Evolutionary conservation across 2,113 vertebrate species (phyloP).

Genomic region (Salminus brasiliensis): DNA sequence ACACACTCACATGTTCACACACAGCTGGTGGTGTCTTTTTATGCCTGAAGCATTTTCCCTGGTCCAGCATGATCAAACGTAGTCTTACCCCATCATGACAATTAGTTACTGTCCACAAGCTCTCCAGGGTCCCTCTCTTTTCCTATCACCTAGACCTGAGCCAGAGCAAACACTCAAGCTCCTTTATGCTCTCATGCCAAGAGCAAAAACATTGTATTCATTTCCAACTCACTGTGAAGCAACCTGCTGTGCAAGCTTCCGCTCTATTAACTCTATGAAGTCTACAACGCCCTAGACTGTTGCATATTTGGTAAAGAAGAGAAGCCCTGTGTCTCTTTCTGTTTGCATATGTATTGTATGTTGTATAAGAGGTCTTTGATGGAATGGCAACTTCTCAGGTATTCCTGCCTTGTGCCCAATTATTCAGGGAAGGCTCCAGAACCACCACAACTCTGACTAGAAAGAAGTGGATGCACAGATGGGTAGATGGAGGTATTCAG

Average conservation of each 20-base stretch:
- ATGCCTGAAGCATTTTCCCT: slow-evolving; percentile 10
- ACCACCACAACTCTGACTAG: too few relatives aligned
- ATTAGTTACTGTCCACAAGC: slow-evolving; percentile 41
- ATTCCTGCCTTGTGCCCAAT: too few relatives aligned
- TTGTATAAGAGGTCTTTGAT: too few relatives aligned
- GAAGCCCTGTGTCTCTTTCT: background rate
- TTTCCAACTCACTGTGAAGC: slow-evolving; percentile 15
- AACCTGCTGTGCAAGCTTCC: background rate
- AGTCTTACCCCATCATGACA: slow-evolving; percentile 25
- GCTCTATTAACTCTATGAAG: background rate
- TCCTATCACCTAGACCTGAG: background rate
- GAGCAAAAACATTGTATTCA: slow-evolving; percentile 7
- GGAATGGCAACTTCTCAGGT: too few relatives aligned
- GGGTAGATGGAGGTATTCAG: too few relatives aligned
- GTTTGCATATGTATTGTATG: too few relatives aligned
- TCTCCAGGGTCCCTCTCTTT: background rate
- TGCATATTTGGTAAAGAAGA: background rate
- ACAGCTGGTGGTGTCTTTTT: slow-evolving; percentile 28
- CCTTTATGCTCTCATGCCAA: slow-evolving; percentile 11
- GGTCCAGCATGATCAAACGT: slow-evolving; percentile 33
- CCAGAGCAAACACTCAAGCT: slow-evolving; percentile 34
- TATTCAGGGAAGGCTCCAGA: too few relatives aligned
- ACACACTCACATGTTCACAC: slow-evolving; percentile 28
- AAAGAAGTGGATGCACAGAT: too few relatives aligned
- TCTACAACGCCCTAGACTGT: background rate